Evolutionary conservation across 2,113 vertebrate genomes (phyloP).

Genomic region (Hystrix cristata): DNA sequence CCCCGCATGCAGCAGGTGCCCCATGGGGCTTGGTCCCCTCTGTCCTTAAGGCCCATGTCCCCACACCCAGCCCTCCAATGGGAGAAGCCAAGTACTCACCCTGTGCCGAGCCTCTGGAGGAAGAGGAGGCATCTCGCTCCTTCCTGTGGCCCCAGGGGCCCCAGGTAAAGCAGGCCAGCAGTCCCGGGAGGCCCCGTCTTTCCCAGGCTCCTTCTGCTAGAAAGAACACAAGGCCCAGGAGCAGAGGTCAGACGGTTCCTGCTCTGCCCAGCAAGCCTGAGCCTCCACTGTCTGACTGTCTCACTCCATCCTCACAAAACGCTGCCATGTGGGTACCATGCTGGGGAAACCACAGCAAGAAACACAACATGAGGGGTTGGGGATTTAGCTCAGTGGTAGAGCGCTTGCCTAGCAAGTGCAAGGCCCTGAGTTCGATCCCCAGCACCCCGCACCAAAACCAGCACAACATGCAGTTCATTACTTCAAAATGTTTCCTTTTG

Average conservation of each 20-base stretch:
- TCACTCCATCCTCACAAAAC: background rate
- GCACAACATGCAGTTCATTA: too few relatives aligned
- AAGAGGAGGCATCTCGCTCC: background rate
- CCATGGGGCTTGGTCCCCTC: background rate
- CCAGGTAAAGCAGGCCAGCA: conserved; percentile 80
- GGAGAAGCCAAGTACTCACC: conserved; percentile 59
- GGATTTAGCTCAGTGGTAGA: too few relatives aligned
- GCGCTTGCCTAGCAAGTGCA: too few relatives aligned
- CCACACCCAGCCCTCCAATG: background rate
- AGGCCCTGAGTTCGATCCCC: too few relatives aligned
- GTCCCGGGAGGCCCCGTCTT: conserved; percentile 23
- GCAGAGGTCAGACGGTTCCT: background rate
- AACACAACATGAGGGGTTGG: background rate
- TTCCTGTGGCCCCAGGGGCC: conserved; percentile 74
- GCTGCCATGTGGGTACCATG: background rate
- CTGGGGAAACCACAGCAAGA: background rate
- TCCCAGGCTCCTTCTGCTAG: conserved; percentile 59
- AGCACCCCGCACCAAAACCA: too few relatives aligned
- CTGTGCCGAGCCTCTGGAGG: conserved; percentile 39
- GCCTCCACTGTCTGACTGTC: background rate
- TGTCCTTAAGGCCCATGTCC: background rate
- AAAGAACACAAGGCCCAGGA: conserved; percentile 58
- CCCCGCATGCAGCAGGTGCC: background rate
- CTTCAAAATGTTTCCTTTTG: too few relatives aligned
- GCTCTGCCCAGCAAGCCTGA: background rate